Evolutionary conservation across 2,113 vertebrate species (phyloP).

Genomic region (Panthera uncia): DNA sequence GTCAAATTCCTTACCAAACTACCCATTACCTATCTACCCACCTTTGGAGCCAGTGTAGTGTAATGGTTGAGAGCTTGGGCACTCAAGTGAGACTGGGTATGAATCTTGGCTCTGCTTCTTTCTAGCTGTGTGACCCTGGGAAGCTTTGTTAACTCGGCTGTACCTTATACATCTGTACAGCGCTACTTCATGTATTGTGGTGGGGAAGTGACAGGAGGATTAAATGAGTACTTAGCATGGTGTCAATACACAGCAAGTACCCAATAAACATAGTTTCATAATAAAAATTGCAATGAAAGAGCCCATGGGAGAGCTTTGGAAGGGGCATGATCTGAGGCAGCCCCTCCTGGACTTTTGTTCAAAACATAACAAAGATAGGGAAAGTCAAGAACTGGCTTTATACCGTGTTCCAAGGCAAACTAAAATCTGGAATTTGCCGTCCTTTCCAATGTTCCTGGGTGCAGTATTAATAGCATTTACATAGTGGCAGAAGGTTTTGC

Average conservation of each 20-base stretch:
- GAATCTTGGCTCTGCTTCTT: background rate
- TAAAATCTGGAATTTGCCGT: slow-evolving; percentile 97
- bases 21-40: too few relatives aligned
- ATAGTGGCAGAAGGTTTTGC: slow-evolving; percentile 93
- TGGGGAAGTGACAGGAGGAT: background rate
- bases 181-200: background rate
- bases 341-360: background rate
- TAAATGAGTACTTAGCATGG: background rate
- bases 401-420: slow-evolving; percentile 97
- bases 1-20: background rate
- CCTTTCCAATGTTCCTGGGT: slow-evolving; percentile 96
- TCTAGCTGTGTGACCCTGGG: background rate
- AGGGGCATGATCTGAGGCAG: background rate
- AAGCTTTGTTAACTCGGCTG: background rate
- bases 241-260: background rate
- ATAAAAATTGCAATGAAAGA: background rate
- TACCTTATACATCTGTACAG: background rate
- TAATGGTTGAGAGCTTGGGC: background rate
- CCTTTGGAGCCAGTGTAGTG: background rate
- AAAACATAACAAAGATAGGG: background rate
- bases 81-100: background rate
- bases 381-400: background rate
- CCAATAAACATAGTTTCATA: background rate
- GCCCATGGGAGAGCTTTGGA: background rate
- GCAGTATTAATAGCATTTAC: slow-evolving; percentile 93